Evolutionary conservation across 2,888 invertebrate genomes (phyloP), one percentile per base, ranked within the genome.

Genomic region (Nasonovia ribisnigri): DNA sequence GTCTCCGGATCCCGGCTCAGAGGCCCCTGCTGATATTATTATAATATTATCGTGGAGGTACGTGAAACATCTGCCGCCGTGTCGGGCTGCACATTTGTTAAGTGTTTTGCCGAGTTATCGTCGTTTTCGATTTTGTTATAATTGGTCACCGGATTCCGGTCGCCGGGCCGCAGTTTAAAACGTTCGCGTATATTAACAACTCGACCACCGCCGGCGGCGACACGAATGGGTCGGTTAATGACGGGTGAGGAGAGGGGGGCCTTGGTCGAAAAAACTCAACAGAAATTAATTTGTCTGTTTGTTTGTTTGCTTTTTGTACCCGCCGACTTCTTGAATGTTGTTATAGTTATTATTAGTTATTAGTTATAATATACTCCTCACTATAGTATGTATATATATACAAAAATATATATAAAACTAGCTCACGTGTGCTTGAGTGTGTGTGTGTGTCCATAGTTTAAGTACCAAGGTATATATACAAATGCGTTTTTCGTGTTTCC

Each of bases 401-500:
- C 6, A 77, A 0, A 20, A 20, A 77, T 20, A 43, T 84, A 43
- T 29, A 29, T 84, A 84, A 43, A 87, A 51, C 87, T 42, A 46
- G n/a, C 46, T 42, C 42, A 13, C 11, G 77, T 6, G 54, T 0
- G 54, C 54, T 11, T 11, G 60, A 11, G n/a, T n/a, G 60, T 36
- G n/a, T 36, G n/a, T 77, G 36, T 77, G 77, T 20, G 36, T 8
- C 8, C 20, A 77, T 20, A 8, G 77, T 36, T 36, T 20, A 36
- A 77, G 77, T 77, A 77, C 60, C 77, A 20, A 77, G 77, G 77
- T 77, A 77, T 36, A 26, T n/a, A 1, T 3, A 36, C 87, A 67
- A 92, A 92, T 92, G 87, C 60, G 36, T 87, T 92, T 92, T 92
- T 92, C 92, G 86, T 92, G 92, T 92, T 92, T 87, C 46, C 87